Conservation (phyloP, 2,888 invertebrate genomes). For the Candidula unifasciata region DNA sequence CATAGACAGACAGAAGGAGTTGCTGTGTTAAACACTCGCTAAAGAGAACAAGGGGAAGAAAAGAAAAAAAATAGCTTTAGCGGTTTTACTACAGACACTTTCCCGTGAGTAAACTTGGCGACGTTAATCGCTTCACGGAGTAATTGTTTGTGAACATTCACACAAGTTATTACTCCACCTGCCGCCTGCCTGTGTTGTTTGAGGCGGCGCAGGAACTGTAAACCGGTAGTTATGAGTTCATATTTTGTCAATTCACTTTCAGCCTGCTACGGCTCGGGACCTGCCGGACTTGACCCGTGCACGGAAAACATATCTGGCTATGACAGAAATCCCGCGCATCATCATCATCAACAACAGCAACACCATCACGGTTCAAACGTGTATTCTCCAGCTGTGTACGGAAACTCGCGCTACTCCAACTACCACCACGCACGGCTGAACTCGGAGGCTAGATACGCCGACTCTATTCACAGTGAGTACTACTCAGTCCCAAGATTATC, state of each 20-base stretch:
- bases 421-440: conserved; percentile 35
- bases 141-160: conserved; percentile 29
- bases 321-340: conserved; percentile 34
- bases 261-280: conserved; percentile 72
- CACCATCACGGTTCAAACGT: conserved; percentile 36
- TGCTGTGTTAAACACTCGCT: conserved; percentile 16
- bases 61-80: too few relatives aligned
- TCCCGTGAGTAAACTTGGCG: conserved; percentile 5
- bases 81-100: conserved; percentile 1
- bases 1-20: conserved; percentile 11
- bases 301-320: conserved; percentile 54
- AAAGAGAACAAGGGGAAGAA: conserved; percentile 15
- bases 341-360: conserved; percentile 43
- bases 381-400: conserved; percentile 26
- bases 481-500: conserved; percentile 69
- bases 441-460: conserved; percentile 48
- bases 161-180: not conserved
- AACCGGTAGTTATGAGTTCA: conserved; percentile 74
- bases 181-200: not conserved
- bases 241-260: conserved; percentile 75
- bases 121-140: conserved; percentile 16
- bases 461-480: conserved; percentile 67
- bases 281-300: conserved; percentile 67
- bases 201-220: conserved; percentile 6
- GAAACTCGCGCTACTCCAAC: conserved; percentile 22